Conservation (phyloP, 2,113 vertebrate species). For the Chrysemys picta region DNA sequence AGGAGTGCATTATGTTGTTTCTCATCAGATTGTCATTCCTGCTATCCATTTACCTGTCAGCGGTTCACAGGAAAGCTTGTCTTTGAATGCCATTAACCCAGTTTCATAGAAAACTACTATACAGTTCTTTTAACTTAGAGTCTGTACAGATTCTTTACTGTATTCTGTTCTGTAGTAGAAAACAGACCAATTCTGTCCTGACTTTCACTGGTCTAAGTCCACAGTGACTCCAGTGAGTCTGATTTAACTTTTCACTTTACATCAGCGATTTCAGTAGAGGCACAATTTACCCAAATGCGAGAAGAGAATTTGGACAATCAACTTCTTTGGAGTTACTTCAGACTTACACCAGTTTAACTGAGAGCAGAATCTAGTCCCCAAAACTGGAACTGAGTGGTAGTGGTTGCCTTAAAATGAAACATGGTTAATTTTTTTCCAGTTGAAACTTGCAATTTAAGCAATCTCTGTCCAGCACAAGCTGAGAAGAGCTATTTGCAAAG, state of each 20-base stretch:
- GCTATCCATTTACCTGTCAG: not conserved
- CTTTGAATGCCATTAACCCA: not conserved
- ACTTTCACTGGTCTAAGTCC: not conserved
- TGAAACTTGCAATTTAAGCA: not conserved
- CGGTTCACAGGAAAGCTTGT: rapidly evolving
- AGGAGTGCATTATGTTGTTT: conserved; percentile 35
- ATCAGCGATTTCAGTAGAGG: too few relatives aligned
- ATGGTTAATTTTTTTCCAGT: not conserved
- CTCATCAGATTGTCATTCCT: not conserved
- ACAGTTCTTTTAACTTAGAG: rapidly evolving
- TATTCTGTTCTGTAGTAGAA: not conserved
- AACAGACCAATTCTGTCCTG: not conserved
- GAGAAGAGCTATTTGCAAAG: not conserved
- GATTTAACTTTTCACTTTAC: too few relatives aligned
- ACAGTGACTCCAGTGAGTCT: too few relatives aligned
- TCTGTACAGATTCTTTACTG: not conserved
- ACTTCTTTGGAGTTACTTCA: too few relatives aligned
- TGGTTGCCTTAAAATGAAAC: not conserved
- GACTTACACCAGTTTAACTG: not conserved
- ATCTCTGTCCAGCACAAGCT: not conserved
- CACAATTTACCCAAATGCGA: too few relatives aligned
- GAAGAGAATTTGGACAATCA: too few relatives aligned
- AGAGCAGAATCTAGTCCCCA: too few relatives aligned
- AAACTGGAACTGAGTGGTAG: too few relatives aligned
- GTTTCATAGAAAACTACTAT: not conserved